Conservation (phyloP, 2,797 vertebrate genomes). For the Danio aesculapii region DNA sequence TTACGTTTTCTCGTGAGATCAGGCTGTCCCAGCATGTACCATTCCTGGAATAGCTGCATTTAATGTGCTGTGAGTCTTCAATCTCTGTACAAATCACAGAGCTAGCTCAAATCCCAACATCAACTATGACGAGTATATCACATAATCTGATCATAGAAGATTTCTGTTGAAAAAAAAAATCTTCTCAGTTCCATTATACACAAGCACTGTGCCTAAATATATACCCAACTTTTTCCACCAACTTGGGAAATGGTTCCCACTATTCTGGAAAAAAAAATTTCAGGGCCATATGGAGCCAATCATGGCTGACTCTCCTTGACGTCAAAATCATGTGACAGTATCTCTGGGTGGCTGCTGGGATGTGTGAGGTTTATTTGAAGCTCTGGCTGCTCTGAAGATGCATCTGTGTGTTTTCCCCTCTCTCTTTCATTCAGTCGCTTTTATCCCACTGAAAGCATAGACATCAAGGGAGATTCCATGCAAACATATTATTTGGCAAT, state of each 20-base stretch:
- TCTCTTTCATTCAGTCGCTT: conserved; percentile 71
- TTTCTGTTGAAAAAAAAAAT: not conserved
- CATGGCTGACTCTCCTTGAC: conserved; percentile 62
- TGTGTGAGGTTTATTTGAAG: conserved; percentile 75
- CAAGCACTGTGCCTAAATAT: conserved; percentile 10
- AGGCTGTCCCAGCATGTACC: too few relatives aligned
- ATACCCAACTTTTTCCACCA: conserved; percentile 13
- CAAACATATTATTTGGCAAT: conserved; percentile 77
- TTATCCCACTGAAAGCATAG: conserved; percentile 67
- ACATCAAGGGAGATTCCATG: conserved; percentile 78
- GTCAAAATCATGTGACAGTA: conserved; percentile 63
- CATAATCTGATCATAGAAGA: not conserved
- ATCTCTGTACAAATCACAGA: conserved; percentile 69
- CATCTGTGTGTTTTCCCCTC: conserved; percentile 70
- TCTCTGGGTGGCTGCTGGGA: conserved; percentile 62
- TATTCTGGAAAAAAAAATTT: conserved; percentile 28
- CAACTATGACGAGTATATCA: not conserved
- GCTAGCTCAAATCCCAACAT: too few relatives aligned
- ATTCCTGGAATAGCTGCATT: conserved; percentile 77
- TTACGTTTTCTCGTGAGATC: too few relatives aligned
- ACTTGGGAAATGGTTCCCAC: conserved; percentile 30
- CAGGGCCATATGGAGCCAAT: conserved; percentile 61
- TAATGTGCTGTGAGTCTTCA: conserved; percentile 64
- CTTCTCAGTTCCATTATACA: not conserved
- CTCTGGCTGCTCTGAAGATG: conserved; percentile 67